These are phyloP conservation scores for Thermophis baileyi DNA, from an alignment of 2,113 vertebrate species.

Conservation along the genomic window DNA sequence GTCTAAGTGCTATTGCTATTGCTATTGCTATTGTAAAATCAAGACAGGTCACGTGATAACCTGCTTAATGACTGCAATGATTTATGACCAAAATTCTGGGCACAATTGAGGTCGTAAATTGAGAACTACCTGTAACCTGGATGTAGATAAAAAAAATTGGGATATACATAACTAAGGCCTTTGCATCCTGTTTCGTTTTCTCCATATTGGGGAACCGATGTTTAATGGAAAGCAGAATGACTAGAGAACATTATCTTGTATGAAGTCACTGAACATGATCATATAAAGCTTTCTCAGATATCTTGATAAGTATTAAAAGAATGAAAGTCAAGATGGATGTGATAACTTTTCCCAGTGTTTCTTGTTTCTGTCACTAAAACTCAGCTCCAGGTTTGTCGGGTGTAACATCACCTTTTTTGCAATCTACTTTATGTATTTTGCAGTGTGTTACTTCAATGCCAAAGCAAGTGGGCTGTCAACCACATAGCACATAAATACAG, in stretches of 20 bases:
- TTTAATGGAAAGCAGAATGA: not conserved
- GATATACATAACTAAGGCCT: not conserved
- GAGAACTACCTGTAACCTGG: not conserved
- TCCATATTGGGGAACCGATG: not conserved
- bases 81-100: not conserved
- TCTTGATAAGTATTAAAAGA: not conserved
- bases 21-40: too few relatives aligned
- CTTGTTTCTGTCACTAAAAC: not conserved
- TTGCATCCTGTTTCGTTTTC: not conserved
- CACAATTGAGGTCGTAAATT: not conserved
- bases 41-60: too few relatives aligned
- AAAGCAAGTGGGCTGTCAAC: constrained; percentile 1
- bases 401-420: not conserved
- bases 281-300: not conserved
- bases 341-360: not conserved
- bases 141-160: not conserved
- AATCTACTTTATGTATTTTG: not conserved
- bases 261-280: not conserved
- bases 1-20: too few relatives aligned
- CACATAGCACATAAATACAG: constrained; percentile 20
- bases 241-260: not conserved
- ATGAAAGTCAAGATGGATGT: not conserved
- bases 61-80: not conserved
- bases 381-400: not conserved
- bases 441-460: not conserved